Conservation (phyloP, 1,140 invertebrate species). For the Achatina immaculata region DNA sequence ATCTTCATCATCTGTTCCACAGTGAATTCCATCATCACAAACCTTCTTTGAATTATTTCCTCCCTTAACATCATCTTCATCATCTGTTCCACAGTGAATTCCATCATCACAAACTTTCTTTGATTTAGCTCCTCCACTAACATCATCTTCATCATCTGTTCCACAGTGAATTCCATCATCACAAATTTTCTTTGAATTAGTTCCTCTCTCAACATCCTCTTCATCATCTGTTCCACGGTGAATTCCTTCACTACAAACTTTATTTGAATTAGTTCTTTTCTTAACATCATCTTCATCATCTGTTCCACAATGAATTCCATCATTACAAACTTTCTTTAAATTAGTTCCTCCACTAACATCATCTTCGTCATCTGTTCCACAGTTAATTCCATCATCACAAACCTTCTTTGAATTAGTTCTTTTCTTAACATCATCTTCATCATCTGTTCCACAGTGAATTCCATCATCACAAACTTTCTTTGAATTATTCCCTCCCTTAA, state of each 20-base stretch:
- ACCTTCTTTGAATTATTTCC: constrained; percentile 24
- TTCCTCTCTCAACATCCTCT: constrained; percentile 2
- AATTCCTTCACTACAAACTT: constrained; percentile 35
- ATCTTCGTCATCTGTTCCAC: constrained; percentile 42
- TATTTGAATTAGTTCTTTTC: constrained; percentile 9
- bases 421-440: constrained; percentile 39
- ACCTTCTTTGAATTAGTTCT: constrained; percentile 26
- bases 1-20: constrained; percentile 50
- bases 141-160: constrained; percentile 43
- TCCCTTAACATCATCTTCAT: constrained; percentile 36
- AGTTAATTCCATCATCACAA: constrained; percentile 39
- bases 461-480: constrained; percentile 44
- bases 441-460: constrained; percentile 43
- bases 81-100: constrained; percentile 42
- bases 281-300: constrained; percentile 44
- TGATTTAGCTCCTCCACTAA: constrained; percentile 26
- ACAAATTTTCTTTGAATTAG: constrained; percentile 31
- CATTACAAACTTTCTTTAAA: constrained; percentile 40
- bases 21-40: constrained; percentile 48
- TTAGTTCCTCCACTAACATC: background rate
- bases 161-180: constrained; percentile 39
- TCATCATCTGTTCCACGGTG: constrained; percentile 41
- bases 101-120: constrained; percentile 43
- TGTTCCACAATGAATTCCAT: constrained; percentile 47
- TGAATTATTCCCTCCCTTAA: background rate